These are phyloP conservation scores for Micrastur ruficollis DNA, from an alignment of 2,797 vertebrate genomes.

Conservation along the genomic window DNA sequence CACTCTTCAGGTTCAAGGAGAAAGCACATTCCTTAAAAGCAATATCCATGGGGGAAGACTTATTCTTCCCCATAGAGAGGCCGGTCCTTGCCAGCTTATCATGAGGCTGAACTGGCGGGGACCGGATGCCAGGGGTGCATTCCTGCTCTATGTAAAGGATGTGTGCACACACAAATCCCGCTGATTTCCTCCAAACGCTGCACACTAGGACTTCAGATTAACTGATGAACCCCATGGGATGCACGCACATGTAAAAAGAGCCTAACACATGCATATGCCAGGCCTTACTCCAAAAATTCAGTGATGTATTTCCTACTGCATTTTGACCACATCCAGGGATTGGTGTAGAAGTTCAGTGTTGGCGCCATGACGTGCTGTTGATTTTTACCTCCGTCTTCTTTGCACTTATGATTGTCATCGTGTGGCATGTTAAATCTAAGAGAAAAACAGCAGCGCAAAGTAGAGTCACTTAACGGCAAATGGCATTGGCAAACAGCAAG, in stretches of 20 bases:
- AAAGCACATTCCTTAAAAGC: conserved; percentile 41
- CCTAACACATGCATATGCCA: conserved; percentile 11
- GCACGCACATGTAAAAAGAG: not conserved
- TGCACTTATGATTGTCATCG: conserved; percentile 96
- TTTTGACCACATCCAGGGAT: conserved; percentile 99
- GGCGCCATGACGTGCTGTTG: conserved; percentile 98
- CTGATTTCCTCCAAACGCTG: not conserved
- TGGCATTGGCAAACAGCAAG: not conserved
- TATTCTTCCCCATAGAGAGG: conserved; percentile 30
- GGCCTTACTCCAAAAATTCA: conserved; percentile 96
- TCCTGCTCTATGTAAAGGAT: conserved; percentile 36
- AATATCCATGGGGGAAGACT: conserved; percentile 43
- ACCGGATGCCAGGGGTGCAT: conserved; percentile 2
- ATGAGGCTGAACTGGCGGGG: conserved; percentile 40
- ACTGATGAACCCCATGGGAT: not conserved
- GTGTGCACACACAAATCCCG: not conserved
- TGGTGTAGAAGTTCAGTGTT: conserved; percentile 95
- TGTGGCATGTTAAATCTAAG: conserved; percentile 98
- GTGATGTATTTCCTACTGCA: conserved; percentile 99
- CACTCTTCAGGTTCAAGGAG: conserved; percentile 39
- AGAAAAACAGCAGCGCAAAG: not conserved
- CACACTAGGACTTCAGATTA: not conserved
- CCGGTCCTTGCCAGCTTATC: conserved; percentile 46
- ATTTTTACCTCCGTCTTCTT: conserved; percentile 92
- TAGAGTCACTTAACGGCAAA: not conserved